A percentile compares a stretch with the other conserved stretches of the same genome.
These are phyloP conservation scores for Limnephilus lunatus DNA, from an alignment of 2,888 invertebrate species.

Conservation along the genomic window DNA sequence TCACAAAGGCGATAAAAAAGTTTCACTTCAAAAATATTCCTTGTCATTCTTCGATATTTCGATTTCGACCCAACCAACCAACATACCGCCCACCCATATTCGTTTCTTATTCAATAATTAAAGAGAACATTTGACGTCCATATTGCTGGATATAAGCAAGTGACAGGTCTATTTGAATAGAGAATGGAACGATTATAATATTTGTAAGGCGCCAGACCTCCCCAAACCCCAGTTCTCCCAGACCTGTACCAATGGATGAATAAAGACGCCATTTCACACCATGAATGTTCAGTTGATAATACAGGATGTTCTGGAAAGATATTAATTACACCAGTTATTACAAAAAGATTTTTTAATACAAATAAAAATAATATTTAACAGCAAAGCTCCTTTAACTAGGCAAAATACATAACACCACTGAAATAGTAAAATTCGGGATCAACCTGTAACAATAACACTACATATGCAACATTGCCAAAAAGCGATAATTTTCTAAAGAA, in stretches of 20 bases:
- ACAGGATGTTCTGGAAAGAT: not conserved
- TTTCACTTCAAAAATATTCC: too few relatives aligned
- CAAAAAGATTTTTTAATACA: too few relatives aligned
- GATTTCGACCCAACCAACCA: not conserved
- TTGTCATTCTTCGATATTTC: too few relatives aligned
- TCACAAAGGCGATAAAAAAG: too few relatives aligned
- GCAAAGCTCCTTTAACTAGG: too few relatives aligned
- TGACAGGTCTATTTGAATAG: slow-evolving; percentile 58
- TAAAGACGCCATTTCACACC: slow-evolving; percentile 24
- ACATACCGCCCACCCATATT: not conserved
- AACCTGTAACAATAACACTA: too few relatives aligned
- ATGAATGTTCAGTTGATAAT: slow-evolving; percentile 45
- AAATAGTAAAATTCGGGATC: too few relatives aligned
- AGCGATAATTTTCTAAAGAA: too few relatives aligned
- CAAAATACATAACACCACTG: too few relatives aligned
- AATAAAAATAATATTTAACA: too few relatives aligned
- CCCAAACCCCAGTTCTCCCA: slow-evolving; percentile 7
- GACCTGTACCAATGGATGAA: slow-evolving; percentile 24
- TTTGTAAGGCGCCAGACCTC: slow-evolving; percentile 59
- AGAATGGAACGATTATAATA: slow-evolving; percentile 47
- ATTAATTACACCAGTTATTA: not conserved
- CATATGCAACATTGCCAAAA: too few relatives aligned
- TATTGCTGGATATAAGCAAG: slow-evolving; percentile 4
- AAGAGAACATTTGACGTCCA: not conserved
- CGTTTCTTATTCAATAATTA: slow-evolving; percentile 30